Evolutionary conservation across 2,888 invertebrate species (phyloP), one percentile per base, ranked within the genome.

Genomic region (Nomada ferruginata): DNA sequence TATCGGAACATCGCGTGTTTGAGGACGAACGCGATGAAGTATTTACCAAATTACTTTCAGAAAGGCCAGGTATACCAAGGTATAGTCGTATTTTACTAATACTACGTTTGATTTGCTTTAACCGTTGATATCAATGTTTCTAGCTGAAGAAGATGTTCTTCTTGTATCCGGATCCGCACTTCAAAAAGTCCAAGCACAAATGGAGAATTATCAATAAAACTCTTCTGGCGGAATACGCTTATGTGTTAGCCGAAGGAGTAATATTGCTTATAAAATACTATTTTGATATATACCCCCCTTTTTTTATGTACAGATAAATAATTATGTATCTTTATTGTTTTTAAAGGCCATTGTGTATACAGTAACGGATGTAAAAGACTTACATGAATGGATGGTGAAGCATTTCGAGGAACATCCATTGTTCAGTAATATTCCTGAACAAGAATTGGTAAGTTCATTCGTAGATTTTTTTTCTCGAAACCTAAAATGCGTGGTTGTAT

Each of bases 131-230:
- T 42, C 3, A 55, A 75, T 71, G 42, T 79, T 83, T 78, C 86
- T 94, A 99, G 97, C 94, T 99, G 60, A 96, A 96, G 83, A 99
- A 99, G 94, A 98, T 99, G 97, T 99, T 99, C 94, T 99, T 99
- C 94, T 94, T 99, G 23, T 99, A 99, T 94, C 99, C 99, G 36
- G 99, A 99, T 94, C 99, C 99, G 47, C 99, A 99, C 94, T 99
- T 99, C 94, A 99, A 99, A 94, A 98, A 97, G 92, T 97, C 98
- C 0, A 99, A 99, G 94, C 99, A 99, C 93, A 99, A 99, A 94
- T 99, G 99, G 99, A 95, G 99, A 80, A 99, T 99, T 82, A 98
- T 99, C 84, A 99, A 98, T 92, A 96, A 97, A 89, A 97, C 97
- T 89, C 94, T 99, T 52, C 94, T 99, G 29, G 98, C 99, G 2